These are phyloP conservation scores for Saguinus midas DNA, from an alignment of 2,113 vertebrate species.

Conservation along the genomic window DNA sequence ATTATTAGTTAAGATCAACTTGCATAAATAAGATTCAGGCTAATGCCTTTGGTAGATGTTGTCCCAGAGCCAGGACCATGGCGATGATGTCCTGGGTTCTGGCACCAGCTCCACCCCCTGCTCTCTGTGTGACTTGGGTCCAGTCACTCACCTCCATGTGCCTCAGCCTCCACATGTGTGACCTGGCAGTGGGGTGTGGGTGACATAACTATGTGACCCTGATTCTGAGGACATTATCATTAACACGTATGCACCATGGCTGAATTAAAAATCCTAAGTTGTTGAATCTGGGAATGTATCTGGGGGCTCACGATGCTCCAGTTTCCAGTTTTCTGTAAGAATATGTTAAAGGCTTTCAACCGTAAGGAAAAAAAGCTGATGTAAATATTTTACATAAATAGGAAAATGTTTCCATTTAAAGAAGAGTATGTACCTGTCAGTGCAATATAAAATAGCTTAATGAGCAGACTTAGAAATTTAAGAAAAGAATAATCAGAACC, in stretches of 20 bases:
- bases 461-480: not conserved
- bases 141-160: not conserved
- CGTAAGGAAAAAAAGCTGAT: not conserved
- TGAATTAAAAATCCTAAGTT: not conserved
- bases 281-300: not conserved
- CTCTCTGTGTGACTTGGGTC: not conserved
- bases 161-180: not conserved
- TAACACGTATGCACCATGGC: no score
- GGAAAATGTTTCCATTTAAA: not conserved
- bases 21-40: not conserved
- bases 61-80: not conserved
- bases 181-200: fast-evolving
- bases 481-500: not conserved
- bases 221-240: not conserved
- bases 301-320: not conserved
- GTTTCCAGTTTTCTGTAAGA: not conserved
- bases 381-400: conserved; percentile 25
- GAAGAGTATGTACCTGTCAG: not conserved
- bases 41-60: not conserved
- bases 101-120: not conserved
- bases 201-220: not conserved
- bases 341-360: not conserved
- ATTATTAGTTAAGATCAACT: not conserved
- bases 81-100: not conserved
- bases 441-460: not conserved